Percentiles rank a stretch among this genome's conserved stretches.
Evolutionary conservation across 2,888 invertebrate genomes (phyloP).

Genomic region (Parasteatoda lunata): DNA sequence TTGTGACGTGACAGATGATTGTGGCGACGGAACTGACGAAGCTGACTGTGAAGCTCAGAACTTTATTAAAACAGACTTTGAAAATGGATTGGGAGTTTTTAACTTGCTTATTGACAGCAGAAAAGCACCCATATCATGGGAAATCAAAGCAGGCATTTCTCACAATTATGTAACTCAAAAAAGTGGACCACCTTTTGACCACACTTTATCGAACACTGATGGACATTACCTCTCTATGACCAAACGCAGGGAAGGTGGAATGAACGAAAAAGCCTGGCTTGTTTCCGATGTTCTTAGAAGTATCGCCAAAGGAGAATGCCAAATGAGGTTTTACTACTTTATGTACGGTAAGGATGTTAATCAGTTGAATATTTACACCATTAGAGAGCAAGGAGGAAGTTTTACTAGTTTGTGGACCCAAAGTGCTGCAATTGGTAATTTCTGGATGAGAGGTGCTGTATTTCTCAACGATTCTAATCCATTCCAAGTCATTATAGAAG

Average conservation of each 20-base stretch:
- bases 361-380: conserved; percentile 45
- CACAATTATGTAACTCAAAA: conserved; percentile 1
- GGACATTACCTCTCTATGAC: conserved; percentile 61
- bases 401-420: conserved; percentile 24
- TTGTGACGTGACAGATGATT: conserved; percentile 68
- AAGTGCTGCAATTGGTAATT: conserved; percentile 54
- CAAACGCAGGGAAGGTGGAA: neutral
- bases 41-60: conserved; percentile 25
- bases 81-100: conserved; percentile 49
- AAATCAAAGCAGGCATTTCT: conserved; percentile 31
- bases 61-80: conserved; percentile 37
- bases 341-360: conserved; percentile 66
- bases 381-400: neutral
- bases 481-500: conserved; percentile 68
- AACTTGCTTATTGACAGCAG: neutral
- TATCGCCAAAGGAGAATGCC: conserved; percentile 26
- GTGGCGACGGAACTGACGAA: conserved; percentile 69
- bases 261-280: conserved; percentile 63
- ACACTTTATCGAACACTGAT: conserved; percentile 48
- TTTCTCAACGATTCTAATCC: conserved; percentile 19
- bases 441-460: conserved; percentile 61
- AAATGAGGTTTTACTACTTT: conserved; percentile 68
- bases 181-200: conserved; percentile 68
- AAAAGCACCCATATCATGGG: conserved; percentile 44
- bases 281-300: conserved; percentile 50